A percentile compares a stretch with the other conserved stretches of the same genome.
phyloP scores from a whole-genome alignment of 2,113 vertebrate species.

The Campylomormyrus tamandua region DNA sequence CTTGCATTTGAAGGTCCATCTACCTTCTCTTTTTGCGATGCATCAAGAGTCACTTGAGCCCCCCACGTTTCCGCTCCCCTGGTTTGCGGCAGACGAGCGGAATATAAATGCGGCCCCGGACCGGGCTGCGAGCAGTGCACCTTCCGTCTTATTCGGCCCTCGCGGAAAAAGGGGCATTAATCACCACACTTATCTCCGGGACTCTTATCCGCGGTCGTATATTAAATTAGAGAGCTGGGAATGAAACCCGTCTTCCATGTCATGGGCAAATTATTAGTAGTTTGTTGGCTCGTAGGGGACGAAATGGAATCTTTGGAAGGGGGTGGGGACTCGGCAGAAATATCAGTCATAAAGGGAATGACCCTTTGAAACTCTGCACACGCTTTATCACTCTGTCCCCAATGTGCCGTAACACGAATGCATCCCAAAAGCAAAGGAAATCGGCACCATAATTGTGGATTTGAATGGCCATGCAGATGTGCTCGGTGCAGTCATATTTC shows the following conservation, averaged over 20 bases:
- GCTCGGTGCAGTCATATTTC: background rate
- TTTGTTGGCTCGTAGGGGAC: background rate
- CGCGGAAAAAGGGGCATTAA: background rate
- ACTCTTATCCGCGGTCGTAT: background rate
- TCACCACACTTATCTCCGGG: background rate
- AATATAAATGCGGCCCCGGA: background rate
- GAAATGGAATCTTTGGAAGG: background rate
- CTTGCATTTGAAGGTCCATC: background rate
- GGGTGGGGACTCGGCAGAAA: background rate
- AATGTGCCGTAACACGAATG: background rate
- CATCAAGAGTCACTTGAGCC: background rate
- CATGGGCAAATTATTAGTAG: constrained; percentile 19
- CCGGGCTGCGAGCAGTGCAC: background rate
- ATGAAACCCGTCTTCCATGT: constrained; percentile 8
- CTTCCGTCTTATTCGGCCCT: background rate
- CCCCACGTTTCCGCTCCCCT: background rate
- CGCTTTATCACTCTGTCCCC: background rate
- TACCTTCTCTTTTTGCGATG: background rate
- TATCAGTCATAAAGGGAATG: constrained; percentile 17
- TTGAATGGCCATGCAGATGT: background rate
- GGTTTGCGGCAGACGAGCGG: background rate
- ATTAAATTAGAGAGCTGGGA: constrained; percentile 3
- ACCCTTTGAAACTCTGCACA: background rate
- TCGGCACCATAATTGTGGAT: background rate
- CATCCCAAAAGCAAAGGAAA: background rate